phyloP scores from a whole-genome alignment of 2,888 invertebrate species.

The Frankliniella fusca region DNA sequence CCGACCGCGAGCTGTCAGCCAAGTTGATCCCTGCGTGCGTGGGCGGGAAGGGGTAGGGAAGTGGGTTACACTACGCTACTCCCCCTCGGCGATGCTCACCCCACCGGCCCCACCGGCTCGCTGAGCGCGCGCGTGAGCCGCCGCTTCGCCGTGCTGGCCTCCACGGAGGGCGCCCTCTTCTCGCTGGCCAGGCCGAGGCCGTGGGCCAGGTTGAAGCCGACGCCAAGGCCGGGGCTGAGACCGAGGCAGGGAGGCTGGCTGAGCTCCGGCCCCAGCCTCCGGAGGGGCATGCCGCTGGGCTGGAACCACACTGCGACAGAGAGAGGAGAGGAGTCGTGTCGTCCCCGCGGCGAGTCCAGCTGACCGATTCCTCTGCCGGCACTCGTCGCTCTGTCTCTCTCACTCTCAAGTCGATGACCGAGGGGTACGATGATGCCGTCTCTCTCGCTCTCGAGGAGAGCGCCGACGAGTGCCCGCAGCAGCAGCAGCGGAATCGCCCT shows the following conservation, averaged over 20 bases:
- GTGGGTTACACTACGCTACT: no score
- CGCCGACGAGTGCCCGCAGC: no score
- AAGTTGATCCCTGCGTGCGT: no score
- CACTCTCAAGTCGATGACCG: no score
- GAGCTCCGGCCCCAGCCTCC: neutral
- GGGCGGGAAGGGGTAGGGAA: no score
- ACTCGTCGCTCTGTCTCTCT: no score
- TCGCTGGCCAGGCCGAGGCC: slow-evolving; percentile 21
- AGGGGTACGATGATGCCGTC: no score
- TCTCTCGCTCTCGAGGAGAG: no score
- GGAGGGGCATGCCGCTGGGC: neutral
- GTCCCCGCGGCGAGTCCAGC: neutral
- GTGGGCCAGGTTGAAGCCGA: neutral
- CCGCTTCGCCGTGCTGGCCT: neutral
- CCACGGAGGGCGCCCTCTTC: slow-evolving; percentile 13
- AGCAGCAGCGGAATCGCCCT: no score
- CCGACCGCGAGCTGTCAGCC: neutral
- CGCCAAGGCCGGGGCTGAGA: neutral
- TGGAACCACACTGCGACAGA: slow-evolving; percentile 14
- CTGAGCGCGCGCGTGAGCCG: neutral
- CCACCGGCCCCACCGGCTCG: neutral
- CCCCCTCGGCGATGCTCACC: neutral
- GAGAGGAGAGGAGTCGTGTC: neutral
- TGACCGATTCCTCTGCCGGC: no score
- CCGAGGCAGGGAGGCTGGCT: neutral